phyloP scores from a whole-genome alignment of 2,797 vertebrate genomes.

The Amblyopsis hoosieri region DNA sequence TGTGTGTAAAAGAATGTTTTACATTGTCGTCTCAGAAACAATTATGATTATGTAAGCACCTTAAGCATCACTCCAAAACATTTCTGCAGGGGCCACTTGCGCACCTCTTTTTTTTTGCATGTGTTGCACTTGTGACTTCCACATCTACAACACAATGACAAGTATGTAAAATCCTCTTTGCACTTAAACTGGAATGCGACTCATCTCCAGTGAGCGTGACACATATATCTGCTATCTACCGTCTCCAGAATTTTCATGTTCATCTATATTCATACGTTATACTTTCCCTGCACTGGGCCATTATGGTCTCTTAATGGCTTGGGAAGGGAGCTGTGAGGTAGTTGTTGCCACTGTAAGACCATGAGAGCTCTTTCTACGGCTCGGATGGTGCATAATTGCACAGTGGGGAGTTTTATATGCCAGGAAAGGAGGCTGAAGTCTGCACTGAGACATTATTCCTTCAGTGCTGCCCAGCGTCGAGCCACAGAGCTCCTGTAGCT shows the following conservation, averaged over 20 bases:
- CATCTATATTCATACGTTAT: constrained; percentile 37
- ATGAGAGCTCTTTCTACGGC: constrained; percentile 25
- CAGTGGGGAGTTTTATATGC: constrained; percentile 30
- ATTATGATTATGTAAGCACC: neutral
- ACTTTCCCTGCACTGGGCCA: constrained; percentile 2
- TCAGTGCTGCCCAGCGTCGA: constrained; percentile 13
- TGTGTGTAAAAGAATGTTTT: neutral
- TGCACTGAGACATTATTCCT: constrained; percentile 17
- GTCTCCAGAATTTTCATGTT: constrained; percentile 33
- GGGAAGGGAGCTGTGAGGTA: constrained; percentile 27
- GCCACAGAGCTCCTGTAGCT: neutral
- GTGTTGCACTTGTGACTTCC: constrained; percentile 40
- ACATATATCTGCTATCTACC: constrained; percentile 9
- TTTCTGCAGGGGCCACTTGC: neutral
- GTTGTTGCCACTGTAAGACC: constrained; percentile 46
- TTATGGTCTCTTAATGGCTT: constrained; percentile 6
- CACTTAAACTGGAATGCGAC: constrained; percentile 23
- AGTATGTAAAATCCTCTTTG: constrained; percentile 36
- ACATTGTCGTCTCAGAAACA: no score
- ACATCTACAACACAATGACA: constrained; percentile 17
- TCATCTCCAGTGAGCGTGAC: constrained; percentile 17
- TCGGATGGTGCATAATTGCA: constrained; percentile 48
- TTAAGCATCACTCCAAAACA: constrained; percentile 2
- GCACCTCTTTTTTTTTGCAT: constrained; percentile 16
- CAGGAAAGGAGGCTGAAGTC: constrained; percentile 16